Evolutionary conservation across 1,140 invertebrate species (phyloP).

Genomic region (Drosophila pseudoobscura): DNA sequence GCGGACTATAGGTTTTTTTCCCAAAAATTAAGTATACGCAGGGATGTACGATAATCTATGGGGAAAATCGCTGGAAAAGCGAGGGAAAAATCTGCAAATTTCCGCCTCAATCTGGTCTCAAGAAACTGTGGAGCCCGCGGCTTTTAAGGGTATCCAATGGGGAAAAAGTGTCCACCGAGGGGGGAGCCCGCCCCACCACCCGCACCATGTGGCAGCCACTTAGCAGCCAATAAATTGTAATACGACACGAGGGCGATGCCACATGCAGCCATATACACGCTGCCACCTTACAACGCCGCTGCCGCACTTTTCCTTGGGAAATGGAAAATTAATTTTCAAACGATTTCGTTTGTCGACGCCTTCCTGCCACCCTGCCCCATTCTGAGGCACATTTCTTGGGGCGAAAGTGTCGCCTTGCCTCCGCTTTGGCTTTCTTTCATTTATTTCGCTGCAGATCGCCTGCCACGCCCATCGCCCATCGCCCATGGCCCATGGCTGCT

Average conservation of each 20-base stretch:
- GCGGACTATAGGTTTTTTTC: no score
- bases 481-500: constrained; percentile 47
- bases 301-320: constrained; percentile 58
- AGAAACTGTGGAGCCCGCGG: neutral
- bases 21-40: no score
- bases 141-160: constrained; percentile 39
- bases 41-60: no score
- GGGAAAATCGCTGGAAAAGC: no score
- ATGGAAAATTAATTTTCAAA: constrained; percentile 82
- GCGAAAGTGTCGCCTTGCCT: constrained; percentile 45
- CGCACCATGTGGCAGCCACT: constrained; percentile 47
- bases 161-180: constrained; percentile 44
- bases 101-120: no score
- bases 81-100: neutral
- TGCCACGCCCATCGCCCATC: constrained; percentile 59
- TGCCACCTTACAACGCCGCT: constrained; percentile 39
- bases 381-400: no score
- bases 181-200: constrained; percentile 4
- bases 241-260: constrained; percentile 62
- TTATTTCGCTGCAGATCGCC: constrained; percentile 55
- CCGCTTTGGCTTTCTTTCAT: constrained; percentile 66
- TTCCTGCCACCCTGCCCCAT: constrained; percentile 31
- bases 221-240: constrained; percentile 82
- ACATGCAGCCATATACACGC: constrained; percentile 40
- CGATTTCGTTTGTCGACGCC: constrained; percentile 71